Percentiles rank a stretch among this genome's conserved stretches.
Evolutionary conservation across 2,888 invertebrate genomes (phyloP).

Genomic region (Drosophila nr. perissopoda): DNA sequence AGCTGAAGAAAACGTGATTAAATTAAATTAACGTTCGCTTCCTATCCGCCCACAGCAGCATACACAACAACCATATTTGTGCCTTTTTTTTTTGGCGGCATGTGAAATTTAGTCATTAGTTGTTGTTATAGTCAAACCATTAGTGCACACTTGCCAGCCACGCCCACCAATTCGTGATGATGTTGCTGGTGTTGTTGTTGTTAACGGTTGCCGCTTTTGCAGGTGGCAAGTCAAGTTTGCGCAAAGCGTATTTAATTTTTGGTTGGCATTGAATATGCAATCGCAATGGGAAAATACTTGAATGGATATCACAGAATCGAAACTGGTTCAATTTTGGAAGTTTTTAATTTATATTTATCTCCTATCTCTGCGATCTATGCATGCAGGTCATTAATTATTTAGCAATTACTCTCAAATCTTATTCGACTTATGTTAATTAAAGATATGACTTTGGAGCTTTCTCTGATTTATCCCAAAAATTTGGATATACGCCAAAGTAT

Average conservation of each 20-base stretch:
- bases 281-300: conserved; percentile 26
- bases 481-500: neutral
- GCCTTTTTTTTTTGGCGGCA: conserved; percentile 32
- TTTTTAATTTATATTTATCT: conserved; percentile 4
- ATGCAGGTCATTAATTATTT: conserved; percentile 5
- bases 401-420: neutral
- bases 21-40: conserved; percentile 78
- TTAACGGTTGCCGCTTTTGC: conserved; percentile 16
- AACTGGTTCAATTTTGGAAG: conserved; percentile 43
- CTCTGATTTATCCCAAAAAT: neutral
- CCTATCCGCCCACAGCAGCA: conserved; percentile 57
- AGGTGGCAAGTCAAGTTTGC: conserved; percentile 26
- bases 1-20: conserved; percentile 72
- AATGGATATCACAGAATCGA: conserved; percentile 35
- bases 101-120: conserved; percentile 79
- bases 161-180: conserved; percentile 60
- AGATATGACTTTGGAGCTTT: neutral
- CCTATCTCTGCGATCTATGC: conserved; percentile 1
- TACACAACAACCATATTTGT: neutral
- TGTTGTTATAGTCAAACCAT: conserved; percentile 72
- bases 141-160: conserved; percentile 71
- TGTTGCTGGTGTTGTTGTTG: conserved; percentile 34
- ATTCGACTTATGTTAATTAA: neutral
- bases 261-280: conserved; percentile 59
- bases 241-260: conserved; percentile 44